These are phyloP conservation scores for Drosophila auraria DNA, from an alignment of 1,140 invertebrate genomes.

Conservation along the genomic window DNA sequence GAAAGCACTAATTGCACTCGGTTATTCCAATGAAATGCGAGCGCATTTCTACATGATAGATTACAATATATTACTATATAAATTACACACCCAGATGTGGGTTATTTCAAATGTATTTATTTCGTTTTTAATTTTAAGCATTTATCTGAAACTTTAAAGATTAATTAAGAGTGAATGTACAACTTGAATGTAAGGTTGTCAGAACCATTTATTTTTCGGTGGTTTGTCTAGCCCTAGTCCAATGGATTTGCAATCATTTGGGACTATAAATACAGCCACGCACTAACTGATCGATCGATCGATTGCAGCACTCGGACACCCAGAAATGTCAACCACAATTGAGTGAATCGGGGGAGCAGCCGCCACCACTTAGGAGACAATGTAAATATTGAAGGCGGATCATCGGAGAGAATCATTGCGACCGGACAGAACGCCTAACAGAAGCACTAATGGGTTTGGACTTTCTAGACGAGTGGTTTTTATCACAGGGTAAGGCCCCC, in stretches of 20 bases:
- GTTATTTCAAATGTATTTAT: background rate
- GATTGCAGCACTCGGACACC: constrained; percentile 36
- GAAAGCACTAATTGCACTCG: background rate
- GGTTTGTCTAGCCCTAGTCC: constrained; percentile 18
- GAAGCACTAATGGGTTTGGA: constrained; percentile 76
- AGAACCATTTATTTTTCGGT: too few species aligned
- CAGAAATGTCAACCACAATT: constrained; percentile 62
- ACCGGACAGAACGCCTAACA: constrained; percentile 27
- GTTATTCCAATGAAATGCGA: constrained; percentile 1
- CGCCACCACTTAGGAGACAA: constrained; percentile 56
- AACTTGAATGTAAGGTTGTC: background rate
- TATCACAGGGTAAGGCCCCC: constrained; percentile 82
- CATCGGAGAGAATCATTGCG: constrained; percentile 39
- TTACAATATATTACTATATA: too few species aligned
- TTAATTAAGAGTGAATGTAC: background rate
- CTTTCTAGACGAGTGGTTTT: constrained; percentile 85
- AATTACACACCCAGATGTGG: too few species aligned
- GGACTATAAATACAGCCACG: constrained; percentile 58
- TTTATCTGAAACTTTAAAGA: background rate
- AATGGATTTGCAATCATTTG: constrained; percentile 66
- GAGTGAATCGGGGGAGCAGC: constrained; percentile 23
- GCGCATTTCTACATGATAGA: background rate
- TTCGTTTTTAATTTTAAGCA: background rate
- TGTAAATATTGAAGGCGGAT: constrained; percentile 71
- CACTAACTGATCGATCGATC: constrained; percentile 50